A percentile compares a stretch with the other conserved stretches of the same genome.
These are phyloP conservation scores for Pterostichus niger DNA, from an alignment of 2,888 invertebrate genomes.

Conservation along the genomic window DNA sequence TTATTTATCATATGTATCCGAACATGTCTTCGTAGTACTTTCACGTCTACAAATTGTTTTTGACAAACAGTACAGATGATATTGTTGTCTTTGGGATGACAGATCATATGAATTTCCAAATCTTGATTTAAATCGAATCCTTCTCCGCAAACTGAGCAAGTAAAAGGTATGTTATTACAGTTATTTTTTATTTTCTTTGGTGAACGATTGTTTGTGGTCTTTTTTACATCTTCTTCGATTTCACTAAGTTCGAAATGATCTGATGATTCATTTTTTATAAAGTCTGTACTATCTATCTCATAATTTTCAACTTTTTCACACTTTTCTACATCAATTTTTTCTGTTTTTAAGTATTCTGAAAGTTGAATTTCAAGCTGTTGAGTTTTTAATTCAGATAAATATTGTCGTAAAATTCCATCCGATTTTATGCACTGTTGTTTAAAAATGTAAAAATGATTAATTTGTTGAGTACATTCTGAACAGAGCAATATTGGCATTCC, in stretches of 20 bases:
- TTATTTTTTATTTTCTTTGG: constrained; percentile 46
- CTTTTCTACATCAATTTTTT: constrained; percentile 65
- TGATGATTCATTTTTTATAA: constrained; percentile 28
- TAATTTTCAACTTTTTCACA: constrained; percentile 23
- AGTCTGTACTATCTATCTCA: constrained; percentile 55
- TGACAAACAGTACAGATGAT: constrained; percentile 72
- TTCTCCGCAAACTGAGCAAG: constrained; percentile 71
- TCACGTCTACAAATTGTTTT: constrained; percentile 72
- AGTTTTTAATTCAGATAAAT: constrained; percentile 67
- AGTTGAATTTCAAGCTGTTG: constrained; percentile 68
- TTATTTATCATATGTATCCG: constrained; percentile 73
- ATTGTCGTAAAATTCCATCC: constrained; percentile 70
- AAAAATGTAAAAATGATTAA: constrained; percentile 71
- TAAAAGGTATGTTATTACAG: constrained; percentile 67
- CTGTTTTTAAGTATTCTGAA: constrained; percentile 68
- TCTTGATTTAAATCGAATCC: constrained; percentile 72
- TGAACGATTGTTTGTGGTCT: constrained; percentile 54
- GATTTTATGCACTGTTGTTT: constrained; percentile 72
- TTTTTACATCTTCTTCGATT: constrained; percentile 59
- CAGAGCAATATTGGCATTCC: constrained; percentile 72
- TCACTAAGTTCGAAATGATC: constrained; percentile 53
- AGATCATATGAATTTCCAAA: constrained; percentile 72
- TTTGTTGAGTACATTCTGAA: constrained; percentile 71
- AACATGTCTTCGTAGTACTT: constrained; percentile 73
- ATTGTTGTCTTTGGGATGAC: constrained; percentile 71